phyloP scores from a whole-genome alignment of 2,113 vertebrate genomes.

The Salminus brasiliensis region DNA sequence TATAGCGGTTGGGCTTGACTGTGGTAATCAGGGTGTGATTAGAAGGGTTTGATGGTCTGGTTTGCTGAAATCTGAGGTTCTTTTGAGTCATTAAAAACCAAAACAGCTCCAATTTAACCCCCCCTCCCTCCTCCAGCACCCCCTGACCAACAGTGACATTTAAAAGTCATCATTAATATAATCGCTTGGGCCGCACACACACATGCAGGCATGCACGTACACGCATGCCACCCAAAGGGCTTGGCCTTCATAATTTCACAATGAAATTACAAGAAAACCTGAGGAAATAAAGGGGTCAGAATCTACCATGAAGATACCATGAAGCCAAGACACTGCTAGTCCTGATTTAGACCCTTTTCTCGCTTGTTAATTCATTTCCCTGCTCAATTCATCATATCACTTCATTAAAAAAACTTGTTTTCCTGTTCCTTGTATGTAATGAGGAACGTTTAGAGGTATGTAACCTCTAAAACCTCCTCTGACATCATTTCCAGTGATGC shows the following conservation, averaged over 20 bases:
- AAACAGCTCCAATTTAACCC: slow-evolving; percentile 25
- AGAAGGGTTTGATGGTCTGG: not conserved
- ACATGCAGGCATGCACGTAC: slow-evolving; percentile 20
- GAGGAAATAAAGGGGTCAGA: slow-evolving; percentile 32
- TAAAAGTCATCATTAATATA: slow-evolving; percentile 72
- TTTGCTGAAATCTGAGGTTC: slow-evolving; percentile 19
- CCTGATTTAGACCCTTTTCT: no score
- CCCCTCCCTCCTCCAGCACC: slow-evolving; percentile 30
- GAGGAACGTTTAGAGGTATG: no score
- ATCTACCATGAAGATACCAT: not conserved
- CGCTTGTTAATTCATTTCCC: no score
- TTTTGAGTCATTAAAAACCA: slow-evolving; percentile 45
- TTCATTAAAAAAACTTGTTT: no score
- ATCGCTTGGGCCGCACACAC: slow-evolving; percentile 43
- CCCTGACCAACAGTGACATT: slow-evolving; percentile 66
- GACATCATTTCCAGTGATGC: no score
- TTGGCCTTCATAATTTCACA: slow-evolving; percentile 57
- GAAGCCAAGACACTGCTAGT: no score
- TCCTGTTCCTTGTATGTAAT: no score
- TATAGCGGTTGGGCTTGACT: not conserved
- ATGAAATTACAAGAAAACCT: slow-evolving; percentile 41
- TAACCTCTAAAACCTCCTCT: no score
- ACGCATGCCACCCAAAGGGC: slow-evolving; percentile 17
- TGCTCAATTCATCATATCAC: no score
- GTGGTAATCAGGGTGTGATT: not conserved